These are phyloP conservation scores for Myotis yumanensis DNA, from an alignment of 2,113 vertebrate species.

Conservation along the genomic window DNA sequence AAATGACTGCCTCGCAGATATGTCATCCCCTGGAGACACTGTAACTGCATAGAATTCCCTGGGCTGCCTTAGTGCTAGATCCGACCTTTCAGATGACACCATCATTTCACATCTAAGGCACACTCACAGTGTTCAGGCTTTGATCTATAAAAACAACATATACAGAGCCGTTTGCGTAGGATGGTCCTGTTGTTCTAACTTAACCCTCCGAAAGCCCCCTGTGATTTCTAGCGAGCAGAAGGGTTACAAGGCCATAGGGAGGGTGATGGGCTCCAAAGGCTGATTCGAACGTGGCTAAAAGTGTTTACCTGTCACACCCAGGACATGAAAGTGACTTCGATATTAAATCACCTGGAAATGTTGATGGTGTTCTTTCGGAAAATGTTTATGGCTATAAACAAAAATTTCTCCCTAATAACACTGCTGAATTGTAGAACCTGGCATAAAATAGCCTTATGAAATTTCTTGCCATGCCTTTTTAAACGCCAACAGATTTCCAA, in stretches of 20 bases:
- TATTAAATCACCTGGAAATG: conserved; percentile 10
- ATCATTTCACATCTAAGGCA: not conserved
- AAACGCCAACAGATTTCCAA: not conserved
- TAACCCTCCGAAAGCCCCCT: too few species aligned
- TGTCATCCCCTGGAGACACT: not conserved
- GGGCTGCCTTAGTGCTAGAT: not conserved
- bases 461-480: not conserved
- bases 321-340: not conserved
- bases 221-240: not conserved
- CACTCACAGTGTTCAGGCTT: not conserved
- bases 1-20: not conserved
- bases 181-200: not conserved
- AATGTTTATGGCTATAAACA: not conserved
- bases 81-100: not conserved
- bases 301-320: not conserved
- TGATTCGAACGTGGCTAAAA: not conserved
- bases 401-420: not conserved
- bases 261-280: not conserved
- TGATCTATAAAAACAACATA: not conserved
- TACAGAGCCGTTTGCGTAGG: not conserved
- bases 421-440: not conserved
- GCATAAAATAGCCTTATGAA: not conserved
- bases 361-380: not conserved
- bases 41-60: not conserved
- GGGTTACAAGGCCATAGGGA: not conserved